Conservation (phyloP, 2,888 invertebrate species). For the Scelioninae gen. 2 region DNA sequence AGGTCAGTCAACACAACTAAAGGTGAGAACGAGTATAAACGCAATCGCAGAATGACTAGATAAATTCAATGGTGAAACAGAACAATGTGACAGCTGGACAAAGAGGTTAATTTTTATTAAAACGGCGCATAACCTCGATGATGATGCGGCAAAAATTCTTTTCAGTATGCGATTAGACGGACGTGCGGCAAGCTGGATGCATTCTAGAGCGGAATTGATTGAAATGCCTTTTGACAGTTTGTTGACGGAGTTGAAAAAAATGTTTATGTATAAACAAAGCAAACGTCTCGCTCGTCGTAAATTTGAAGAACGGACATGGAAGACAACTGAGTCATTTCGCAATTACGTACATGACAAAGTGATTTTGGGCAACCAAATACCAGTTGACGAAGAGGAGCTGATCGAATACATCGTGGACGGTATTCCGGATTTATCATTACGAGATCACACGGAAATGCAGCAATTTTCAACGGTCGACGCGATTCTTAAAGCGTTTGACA, state of each 20-base stretch:
- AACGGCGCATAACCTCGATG: not conserved
- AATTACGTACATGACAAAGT: not conserved
- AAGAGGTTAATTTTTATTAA: slow-evolving; percentile 13
- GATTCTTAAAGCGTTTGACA: not conserved
- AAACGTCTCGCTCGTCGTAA: not conserved
- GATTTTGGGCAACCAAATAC: not conserved
- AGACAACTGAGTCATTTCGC: not conserved
- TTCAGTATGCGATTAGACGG: slow-evolving; percentile 15
- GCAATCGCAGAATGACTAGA: slow-evolving; percentile 11
- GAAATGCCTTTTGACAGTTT: slow-evolving; percentile 4
- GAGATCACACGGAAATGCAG: not conserved
- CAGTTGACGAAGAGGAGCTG: not conserved
- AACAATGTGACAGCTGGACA: slow-evolving; percentile 8
- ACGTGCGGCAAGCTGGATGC: slow-evolving; percentile 10
- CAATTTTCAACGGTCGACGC: not conserved
- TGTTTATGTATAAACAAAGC: slow-evolving; percentile 1
- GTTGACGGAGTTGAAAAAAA: not conserved
- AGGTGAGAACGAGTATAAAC: no score
- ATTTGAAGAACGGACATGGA: not conserved
- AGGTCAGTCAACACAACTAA: not conserved
- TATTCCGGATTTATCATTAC: not conserved
- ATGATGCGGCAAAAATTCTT: not conserved
- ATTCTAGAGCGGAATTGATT: not conserved
- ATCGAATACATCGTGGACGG: not conserved
- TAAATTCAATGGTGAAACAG: slow-evolving; percentile 9